phyloP scores from a whole-genome alignment of 1,140 invertebrate species.

The Octopus sinensis region DNA sequence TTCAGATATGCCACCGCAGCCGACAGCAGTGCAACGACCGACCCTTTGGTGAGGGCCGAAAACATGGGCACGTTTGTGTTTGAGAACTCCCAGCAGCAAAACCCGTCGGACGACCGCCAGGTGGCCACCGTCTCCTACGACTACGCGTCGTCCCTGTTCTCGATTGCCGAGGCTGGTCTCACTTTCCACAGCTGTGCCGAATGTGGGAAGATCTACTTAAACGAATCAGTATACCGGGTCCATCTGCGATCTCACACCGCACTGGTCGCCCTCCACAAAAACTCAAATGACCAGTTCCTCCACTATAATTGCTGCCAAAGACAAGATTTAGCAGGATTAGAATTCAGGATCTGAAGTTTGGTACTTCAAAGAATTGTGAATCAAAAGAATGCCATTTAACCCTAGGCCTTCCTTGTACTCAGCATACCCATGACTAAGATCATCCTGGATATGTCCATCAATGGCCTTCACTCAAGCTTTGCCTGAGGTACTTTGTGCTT shows the following conservation, averaged over 20 bases:
- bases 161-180: not conserved
- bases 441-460: no score
- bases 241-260: not conserved
- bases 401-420: no score
- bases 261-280: not conserved
- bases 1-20: not conserved
- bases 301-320: constrained; percentile 1
- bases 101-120: not conserved
- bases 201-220: not conserved
- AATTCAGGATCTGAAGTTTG: no score
- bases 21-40: not conserved
- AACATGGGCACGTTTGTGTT: not conserved
- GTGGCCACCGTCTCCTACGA: not conserved
- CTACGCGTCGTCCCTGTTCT: not conserved
- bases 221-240: not conserved
- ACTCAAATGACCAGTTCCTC: not conserved
- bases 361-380: no score
- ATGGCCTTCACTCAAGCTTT: no score
- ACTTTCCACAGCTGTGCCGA: not conserved
- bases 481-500: no score
- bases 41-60: not conserved
- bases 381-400: no score
- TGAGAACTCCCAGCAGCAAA: not conserved
- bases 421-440: no score
- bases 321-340: not conserved